Base-by-base conservation (phyloP, 2,888 invertebrate genomes). In the Drosophila demipolita region DNA sequence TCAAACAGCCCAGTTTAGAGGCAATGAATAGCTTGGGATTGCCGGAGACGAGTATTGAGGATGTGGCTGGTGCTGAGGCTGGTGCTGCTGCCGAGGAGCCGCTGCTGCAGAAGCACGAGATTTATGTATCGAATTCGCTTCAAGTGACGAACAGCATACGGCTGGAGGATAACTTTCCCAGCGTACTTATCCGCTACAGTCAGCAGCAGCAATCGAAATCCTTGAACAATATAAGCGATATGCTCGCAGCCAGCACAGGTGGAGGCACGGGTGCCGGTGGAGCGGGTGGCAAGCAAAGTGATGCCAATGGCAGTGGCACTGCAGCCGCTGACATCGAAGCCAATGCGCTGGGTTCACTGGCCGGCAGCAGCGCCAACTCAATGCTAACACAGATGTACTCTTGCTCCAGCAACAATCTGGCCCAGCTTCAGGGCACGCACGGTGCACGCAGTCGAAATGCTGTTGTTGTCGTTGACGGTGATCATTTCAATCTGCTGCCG, bases 11-110 rank as follows among this genome's bases (percentile, higher is more conserved):
- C 49, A 89, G 89, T 12, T 53, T 90, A 52, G 80, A 91, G 62
- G 91, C 91, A 4, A 93, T 93, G 93, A 93, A 93, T 52, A 92
- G 91, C 26, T 66, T 92, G 69, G 93, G 93, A 7, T 71, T 93
- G 70, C 91, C 91, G 3, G 67, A 74, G 29, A 20, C 45, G 5
- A 35, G 42, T 36, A 60, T 36, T 50, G 65, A 40, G 3, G 45
- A 45, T 45, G 8, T 23, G 7, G 23, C 23, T 45, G 26, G 38
- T n/a, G 12, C 17, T 3, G 26, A 3, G 15, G 17, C 48, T 8
- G 36, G 40, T 7, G 58, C 57, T 7, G 67, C 59, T 17, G 70
- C 62, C 20, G 80, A 83, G 20, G 78, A 89, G 55, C 86, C 92
- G 8, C 75, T 89, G 54, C 83, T 93, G 42, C 84, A 86, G n/a